Evolutionary conservation across 2,797 vertebrate genomes (phyloP), one percentile per base, ranked within the genome.

Genomic region (Astyanax mexicanus): DNA sequence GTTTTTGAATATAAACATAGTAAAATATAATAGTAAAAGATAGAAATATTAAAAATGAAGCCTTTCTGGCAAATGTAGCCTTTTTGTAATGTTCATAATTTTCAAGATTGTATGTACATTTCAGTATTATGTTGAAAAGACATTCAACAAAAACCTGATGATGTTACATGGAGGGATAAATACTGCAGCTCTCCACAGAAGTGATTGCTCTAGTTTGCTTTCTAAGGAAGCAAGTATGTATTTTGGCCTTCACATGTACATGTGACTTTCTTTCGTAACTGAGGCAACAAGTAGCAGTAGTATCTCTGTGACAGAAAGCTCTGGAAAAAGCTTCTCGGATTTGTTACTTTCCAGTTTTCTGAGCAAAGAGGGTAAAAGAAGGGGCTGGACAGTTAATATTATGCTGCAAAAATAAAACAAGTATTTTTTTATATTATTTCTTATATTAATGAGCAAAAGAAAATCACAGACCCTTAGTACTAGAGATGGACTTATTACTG

Each of bases 221-320:
- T 92, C 89, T 91, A 83, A 90, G 90, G 90, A 92, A 91, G 92
- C 90, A 84, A 86, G 75, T 80, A 69, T 67, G 45, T 75, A 38
- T 65, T 55, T 76, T 45, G 60, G 58, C 29, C 42, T 80, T 61
- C 35, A 6, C 29, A 40, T 69, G 61, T 72, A 81, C 47, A 42
- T 47, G 47, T 38, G 21, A 29, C 47, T 52, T 13, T 44, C 1
- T 42, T 74, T 44, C n/a, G 44, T 65, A 13, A n/a, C 15, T 44
- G 19, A 62, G 21, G 60, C 61, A 62, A 12, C 44, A 44, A 15
- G n/a, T 27, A n/a, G 2, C 21, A 60, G 2, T 17, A 23, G 40
- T 57, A 42, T 27, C 27, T 49, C 37, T 72, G 60, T 62, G 47
- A 10, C 38, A 40, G 37, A 49, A 35, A 54, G 3, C 9, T 42